Base-by-base conservation (phyloP, 2,888 invertebrate genomes). In the Bellardia bayeri region DNA sequence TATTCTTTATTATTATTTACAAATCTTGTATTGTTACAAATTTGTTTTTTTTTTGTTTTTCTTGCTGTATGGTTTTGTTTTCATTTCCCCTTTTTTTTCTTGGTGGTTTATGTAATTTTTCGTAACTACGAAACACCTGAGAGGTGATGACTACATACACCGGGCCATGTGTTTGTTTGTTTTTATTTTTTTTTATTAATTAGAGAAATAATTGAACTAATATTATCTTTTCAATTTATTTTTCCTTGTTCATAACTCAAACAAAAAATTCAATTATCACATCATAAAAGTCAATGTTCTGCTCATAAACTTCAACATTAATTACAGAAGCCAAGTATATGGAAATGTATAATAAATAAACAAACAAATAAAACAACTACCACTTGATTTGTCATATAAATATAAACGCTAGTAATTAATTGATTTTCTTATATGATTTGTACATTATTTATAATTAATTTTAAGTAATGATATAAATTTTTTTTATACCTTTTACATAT, bases 291-390 rank as follows among this genome's bases (percentile, higher is more conserved):
- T 66, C 66, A 45, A 45, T 30, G 11, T 13, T 51, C 23, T 66
- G 4, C 7, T 45, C 11, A 45, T 3, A 45, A 66, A 66, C 37
- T 11, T 66, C 23, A 14, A 66, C 45, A 66, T 66, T 66, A 66
- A 66, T 66, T 66, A 66, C 45, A 9, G 30, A 66, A 66, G 66
- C 66, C 66, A 66, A 45, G 45, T 45, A 7, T 66, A 45, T 45
- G 45, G n/a, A 61, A 61, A 37, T 61, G 61, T 37, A 14, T 61
- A 6, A 37, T 37, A n/a, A 61, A 61, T 14, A 61, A 33, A 61
- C 37, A 61, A 58, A 30, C 11, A 30, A 58, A 23, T 23, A 23
- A 23, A 23, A 23, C 23, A 45, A 45, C 11, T n/a, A 51, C n/a
- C 56, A 23, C 56, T 23, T 56, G 56, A 56, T 56, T 23, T 56